Evolutionary conservation across 2,888 invertebrate species (phyloP).

Genomic region (Antitype chi): DNA sequence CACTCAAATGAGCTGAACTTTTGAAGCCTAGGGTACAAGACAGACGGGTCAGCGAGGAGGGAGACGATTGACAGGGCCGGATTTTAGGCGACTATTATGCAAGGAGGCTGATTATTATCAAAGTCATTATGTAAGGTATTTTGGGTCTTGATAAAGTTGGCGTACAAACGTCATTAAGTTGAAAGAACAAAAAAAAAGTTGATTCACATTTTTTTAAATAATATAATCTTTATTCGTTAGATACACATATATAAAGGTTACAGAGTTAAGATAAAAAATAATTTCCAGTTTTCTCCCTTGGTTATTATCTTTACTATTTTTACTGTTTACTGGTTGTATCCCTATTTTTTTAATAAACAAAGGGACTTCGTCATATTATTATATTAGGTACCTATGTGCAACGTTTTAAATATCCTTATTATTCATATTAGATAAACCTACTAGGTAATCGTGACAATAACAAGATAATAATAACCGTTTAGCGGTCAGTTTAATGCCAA

Average conservation of each 20-base stretch:
- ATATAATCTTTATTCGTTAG: background rate
- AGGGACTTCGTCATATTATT: too few relatives aligned
- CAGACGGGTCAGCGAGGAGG: slow-evolving; percentile 89
- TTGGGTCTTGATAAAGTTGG: background rate
- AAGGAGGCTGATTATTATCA: background rate
- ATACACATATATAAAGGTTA: background rate
- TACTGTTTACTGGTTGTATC: background rate
- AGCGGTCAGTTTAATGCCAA: slow-evolving; percentile 41
- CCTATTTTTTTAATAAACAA: background rate
- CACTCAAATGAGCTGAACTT: slow-evolving; percentile 91
- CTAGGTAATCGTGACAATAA: slow-evolving; percentile 41
- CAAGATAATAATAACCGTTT: slow-evolving; percentile 56
- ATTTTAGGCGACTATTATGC: slow-evolving; percentile 60
- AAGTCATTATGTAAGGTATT: background rate
- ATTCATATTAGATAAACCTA: slow-evolving; percentile 15
- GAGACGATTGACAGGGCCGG: slow-evolving; percentile 83
- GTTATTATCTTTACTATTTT: background rate
- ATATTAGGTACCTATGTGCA: background rate
- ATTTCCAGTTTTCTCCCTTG: background rate
- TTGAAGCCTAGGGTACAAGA: slow-evolving; percentile 90
- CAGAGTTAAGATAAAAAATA: background rate
- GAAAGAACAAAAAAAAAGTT: background rate
- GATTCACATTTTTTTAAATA: too few relatives aligned
- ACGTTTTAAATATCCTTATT: slow-evolving; percentile 32
- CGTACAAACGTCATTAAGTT: background rate